These are phyloP conservation scores for Eidolon helvum DNA, from an alignment of 2,113 vertebrate species.

Conservation along the genomic window DNA sequence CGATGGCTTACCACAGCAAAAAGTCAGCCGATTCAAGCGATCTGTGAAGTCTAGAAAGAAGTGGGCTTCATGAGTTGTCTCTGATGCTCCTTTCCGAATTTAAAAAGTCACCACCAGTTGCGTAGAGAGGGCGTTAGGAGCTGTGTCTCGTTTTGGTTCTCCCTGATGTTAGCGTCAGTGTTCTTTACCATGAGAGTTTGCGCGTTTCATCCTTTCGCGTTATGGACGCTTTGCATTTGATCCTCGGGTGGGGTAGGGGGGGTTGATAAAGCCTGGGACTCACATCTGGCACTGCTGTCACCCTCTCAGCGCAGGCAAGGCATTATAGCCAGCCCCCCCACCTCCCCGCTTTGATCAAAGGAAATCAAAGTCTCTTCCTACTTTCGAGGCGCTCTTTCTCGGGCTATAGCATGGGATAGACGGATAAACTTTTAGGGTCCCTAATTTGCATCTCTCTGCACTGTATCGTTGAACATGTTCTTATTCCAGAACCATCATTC, in stretches of 20 bases:
- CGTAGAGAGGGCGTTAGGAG: background rate
- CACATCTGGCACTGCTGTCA: no score
- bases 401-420: background rate
- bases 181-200: background rate
- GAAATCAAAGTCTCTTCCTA: background rate
- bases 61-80: background rate
- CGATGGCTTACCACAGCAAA: background rate
- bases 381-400: background rate
- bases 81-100: background rate
- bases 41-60: background rate
- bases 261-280: accelerated
- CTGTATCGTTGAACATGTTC: background rate
- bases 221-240: background rate
- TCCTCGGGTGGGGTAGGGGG: background rate
- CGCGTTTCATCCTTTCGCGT: no score
- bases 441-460: background rate
- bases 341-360: background rate
- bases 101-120: background rate
- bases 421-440: background rate
- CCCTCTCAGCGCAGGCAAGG: background rate
- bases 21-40: background rate
- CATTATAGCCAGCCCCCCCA: background rate
- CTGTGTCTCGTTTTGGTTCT: background rate
- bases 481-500: background rate
- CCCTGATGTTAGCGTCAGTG: accelerated